Evolutionary conservation across 2,888 invertebrate genomes (phyloP).

Genomic region (Pammene fasciana): DNA sequence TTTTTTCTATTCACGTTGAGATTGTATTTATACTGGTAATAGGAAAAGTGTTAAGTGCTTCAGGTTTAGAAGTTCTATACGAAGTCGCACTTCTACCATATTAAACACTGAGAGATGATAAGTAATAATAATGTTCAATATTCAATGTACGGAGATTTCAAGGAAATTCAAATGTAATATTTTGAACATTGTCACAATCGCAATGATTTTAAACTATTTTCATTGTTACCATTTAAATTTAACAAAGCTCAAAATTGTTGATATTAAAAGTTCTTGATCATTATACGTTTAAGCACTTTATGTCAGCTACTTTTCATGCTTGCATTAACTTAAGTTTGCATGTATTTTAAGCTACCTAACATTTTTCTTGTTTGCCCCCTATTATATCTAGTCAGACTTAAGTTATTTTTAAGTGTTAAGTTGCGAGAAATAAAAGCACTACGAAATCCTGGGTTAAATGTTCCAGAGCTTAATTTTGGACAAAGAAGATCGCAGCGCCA

Average conservation of each 20-base stretch:
- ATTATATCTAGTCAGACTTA: slow-evolving; percentile 2
- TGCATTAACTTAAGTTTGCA: slow-evolving; percentile 4
- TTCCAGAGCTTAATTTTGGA: slow-evolving; percentile 78
- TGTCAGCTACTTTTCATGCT: neutral
- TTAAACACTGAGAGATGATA: neutral
- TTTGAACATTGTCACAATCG: neutral
- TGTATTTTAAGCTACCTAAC: slow-evolving; percentile 48
- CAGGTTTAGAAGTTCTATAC: neutral
- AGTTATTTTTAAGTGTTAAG: slow-evolving; percentile 13
- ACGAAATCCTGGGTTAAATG: slow-evolving; percentile 53
- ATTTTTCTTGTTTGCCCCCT: slow-evolving; percentile 51
- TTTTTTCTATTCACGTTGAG: slow-evolving; percentile 47
- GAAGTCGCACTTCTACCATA: no score
- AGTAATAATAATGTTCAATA: neutral
- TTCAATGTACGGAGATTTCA: neutral
- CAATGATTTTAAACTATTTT: neutral
- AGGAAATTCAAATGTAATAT: neutral
- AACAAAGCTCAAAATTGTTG: neutral
- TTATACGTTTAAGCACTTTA: neutral
- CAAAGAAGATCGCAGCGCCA: slow-evolving; percentile 71
- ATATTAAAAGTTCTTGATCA: neutral
- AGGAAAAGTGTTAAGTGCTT: slow-evolving; percentile 56
- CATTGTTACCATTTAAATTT: no score
- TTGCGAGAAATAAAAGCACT: slow-evolving; percentile 24
- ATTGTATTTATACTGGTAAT: slow-evolving; percentile 50